Percentiles rank a stretch among this genome's conserved stretches.
phyloP scores from a whole-genome alignment of 1,140 invertebrate genomes.

The Eriocheir sinensis region DNA sequence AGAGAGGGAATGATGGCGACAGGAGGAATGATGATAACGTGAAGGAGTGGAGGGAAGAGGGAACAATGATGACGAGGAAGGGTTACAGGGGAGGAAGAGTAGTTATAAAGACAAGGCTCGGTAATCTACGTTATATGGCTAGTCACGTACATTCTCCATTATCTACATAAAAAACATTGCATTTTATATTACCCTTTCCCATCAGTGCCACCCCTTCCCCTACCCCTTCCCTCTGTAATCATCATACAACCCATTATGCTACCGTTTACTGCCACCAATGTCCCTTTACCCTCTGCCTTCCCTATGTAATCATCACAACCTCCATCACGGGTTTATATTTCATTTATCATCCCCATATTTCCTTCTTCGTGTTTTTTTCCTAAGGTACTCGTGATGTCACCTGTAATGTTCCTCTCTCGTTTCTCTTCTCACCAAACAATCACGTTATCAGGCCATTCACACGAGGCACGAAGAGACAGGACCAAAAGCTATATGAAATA shows the following conservation, averaged over 20 bases:
- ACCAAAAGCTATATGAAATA: too few species aligned
- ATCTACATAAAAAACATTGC: not conserved
- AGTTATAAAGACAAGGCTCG: too few species aligned
- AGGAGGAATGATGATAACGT: not conserved
- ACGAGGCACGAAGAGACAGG: too few species aligned
- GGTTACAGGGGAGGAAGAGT: not conserved
- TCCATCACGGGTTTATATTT: not conserved
- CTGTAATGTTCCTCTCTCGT: too few species aligned
- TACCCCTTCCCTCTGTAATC: not conserved
- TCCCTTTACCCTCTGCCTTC: conserved; percentile 6
- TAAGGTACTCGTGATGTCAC: too few species aligned
- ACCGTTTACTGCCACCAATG: too few species aligned
- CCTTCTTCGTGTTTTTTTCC: too few species aligned
- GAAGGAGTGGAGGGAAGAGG: not conserved
- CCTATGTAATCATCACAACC: not conserved
- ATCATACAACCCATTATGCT: not conserved
- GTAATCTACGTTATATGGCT: too few species aligned
- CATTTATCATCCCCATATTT: not conserved
- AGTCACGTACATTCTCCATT: not conserved
- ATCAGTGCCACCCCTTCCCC: too few species aligned
- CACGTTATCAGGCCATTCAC: too few species aligned
- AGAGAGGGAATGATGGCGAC: not conserved
- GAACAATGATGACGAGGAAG: not conserved
- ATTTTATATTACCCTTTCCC: too few species aligned
- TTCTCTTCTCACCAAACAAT: too few species aligned